These are phyloP conservation scores for Natator depressus DNA, from an alignment of 2,113 vertebrate species.

Conservation along the genomic window DNA sequence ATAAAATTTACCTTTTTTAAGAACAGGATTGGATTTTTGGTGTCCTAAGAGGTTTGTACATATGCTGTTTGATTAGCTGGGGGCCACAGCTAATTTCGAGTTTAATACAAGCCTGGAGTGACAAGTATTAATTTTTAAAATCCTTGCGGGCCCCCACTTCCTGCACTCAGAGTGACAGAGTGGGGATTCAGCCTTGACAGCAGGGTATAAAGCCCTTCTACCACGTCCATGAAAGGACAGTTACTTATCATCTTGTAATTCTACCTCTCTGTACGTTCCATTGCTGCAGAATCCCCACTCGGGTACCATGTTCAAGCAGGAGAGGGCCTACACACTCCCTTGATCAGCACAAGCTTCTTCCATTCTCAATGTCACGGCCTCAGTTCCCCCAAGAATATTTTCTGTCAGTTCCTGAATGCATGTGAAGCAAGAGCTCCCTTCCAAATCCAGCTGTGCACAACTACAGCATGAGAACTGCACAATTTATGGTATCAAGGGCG, in stretches of 20 bases:
- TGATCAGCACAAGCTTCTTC: neutral
- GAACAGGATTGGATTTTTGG: too few species aligned
- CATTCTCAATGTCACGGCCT: neutral
- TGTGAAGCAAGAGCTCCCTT: neutral
- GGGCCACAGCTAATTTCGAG: too few species aligned
- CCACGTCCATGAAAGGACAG: neutral
- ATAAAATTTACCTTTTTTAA: too few species aligned
- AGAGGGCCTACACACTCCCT: neutral
- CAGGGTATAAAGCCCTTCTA: neutral
- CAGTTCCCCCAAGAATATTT: neutral
- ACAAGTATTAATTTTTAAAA: too few species aligned
- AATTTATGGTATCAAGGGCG: neutral
- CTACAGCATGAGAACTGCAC: neutral
- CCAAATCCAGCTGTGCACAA: neutral
- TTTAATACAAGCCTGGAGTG: too few species aligned
- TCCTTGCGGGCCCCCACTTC: too few species aligned
- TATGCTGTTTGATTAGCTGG: too few species aligned
- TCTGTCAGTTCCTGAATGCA: neutral
- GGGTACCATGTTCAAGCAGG: neutral
- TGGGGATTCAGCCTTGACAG: neutral
- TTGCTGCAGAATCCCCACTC: neutral
- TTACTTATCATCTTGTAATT: neutral
- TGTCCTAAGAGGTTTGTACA: too few species aligned
- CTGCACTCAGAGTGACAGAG: too few species aligned
- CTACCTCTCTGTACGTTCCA: neutral